phyloP scores from a whole-genome alignment of 2,888 invertebrate genomes.

The Nasonovia ribisnigri region DNA sequence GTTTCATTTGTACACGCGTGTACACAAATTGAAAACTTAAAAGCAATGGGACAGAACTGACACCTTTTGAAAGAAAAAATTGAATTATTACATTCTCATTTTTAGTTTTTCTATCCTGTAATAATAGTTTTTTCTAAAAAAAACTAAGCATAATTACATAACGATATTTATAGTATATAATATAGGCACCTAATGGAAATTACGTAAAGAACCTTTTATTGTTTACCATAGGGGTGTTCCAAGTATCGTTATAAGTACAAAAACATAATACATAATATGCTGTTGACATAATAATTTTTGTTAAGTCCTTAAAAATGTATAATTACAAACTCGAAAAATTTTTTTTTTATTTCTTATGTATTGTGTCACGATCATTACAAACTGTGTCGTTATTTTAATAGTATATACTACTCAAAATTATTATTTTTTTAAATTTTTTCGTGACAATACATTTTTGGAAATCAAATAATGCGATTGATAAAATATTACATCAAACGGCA shows the following conservation, averaged over 20 bases:
- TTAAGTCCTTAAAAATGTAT: background rate
- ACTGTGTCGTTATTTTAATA: background rate
- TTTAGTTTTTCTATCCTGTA: background rate
- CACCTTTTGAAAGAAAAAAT: conserved; percentile 31
- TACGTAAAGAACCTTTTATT: background rate
- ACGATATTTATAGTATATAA: background rate
- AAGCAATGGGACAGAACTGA: conserved; percentile 51
- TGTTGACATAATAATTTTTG: background rate
- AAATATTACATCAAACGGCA: background rate
- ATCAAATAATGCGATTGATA: background rate
- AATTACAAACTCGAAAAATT: background rate
- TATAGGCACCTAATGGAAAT: background rate
- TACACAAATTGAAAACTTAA: conserved; percentile 21
- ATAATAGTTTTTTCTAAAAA: background rate
- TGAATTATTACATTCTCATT: conserved; percentile 24
- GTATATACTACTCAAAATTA: background rate
- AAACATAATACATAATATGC: background rate
- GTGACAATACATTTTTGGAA: background rate
- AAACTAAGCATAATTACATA: background rate
- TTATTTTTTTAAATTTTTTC: background rate
- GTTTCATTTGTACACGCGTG: conserved; percentile 39
- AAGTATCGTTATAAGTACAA: background rate
- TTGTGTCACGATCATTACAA: background rate
- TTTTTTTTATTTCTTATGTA: background rate
- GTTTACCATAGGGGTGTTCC: background rate